phyloP scores from a whole-genome alignment of 2,113 vertebrate species.

The Spermophilus dauricus region DNA sequence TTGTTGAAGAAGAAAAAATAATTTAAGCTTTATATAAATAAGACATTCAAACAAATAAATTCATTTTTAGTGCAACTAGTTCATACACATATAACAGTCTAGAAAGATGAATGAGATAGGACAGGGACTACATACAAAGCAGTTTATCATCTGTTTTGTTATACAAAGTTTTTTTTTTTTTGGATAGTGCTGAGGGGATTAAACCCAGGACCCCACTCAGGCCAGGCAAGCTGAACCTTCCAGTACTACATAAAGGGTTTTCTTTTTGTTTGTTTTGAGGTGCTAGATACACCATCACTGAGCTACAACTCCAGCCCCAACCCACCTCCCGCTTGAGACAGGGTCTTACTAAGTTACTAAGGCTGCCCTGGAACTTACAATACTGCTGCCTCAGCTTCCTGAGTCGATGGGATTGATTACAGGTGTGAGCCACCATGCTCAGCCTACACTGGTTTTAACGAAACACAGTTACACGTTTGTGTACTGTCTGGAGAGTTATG shows the following conservation, averaged over 20 bases:
- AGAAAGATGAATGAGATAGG: not conserved
- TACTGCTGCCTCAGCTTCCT: no score
- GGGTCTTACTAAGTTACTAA: no score
- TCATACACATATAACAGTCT: not conserved
- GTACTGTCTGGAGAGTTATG: not conserved
- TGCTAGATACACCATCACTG: not conserved
- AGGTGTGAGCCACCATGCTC: no score
- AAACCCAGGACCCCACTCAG: not conserved
- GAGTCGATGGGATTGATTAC: no score
- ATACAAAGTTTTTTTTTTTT: not conserved
- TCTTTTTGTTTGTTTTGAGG: no score
- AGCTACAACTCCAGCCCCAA: not conserved
- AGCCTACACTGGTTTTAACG: not conserved
- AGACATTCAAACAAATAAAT: not conserved
- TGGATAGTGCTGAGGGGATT: not conserved
- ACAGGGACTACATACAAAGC: not conserved
- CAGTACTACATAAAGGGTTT: no score
- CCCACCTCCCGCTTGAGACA: no score
- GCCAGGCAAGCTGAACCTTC: not conserved
- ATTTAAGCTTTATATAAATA: slow-evolving; percentile 34
- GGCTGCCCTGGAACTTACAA: no score
- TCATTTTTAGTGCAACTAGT: not conserved
- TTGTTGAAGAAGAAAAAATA: slow-evolving; percentile 68
- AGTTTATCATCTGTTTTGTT: not conserved
- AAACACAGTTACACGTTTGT: slow-evolving; percentile 20